A percentile compares a stretch with the other conserved stretches of the same genome.
Evolutionary conservation across 2,888 invertebrate species (phyloP).

Genomic region (Theodoxus fluviatilis): DNA sequence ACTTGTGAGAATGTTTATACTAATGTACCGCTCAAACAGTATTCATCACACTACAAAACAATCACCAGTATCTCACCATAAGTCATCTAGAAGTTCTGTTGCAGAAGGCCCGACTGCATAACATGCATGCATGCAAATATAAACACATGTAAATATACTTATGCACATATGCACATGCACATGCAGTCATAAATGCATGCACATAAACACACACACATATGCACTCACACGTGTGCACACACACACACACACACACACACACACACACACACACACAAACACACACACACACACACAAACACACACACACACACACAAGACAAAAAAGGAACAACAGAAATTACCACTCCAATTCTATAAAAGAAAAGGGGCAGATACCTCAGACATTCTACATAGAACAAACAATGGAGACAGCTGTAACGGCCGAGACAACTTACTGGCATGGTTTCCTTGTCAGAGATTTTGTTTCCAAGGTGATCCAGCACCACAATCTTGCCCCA

Average conservation of each 20-base stretch:
- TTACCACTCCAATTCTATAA: too few species aligned
- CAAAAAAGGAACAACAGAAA: background rate
- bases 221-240: too few species aligned
- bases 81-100: too few species aligned
- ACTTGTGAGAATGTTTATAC: too few species aligned
- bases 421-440: slow-evolving; percentile 64
- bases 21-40: too few species aligned
- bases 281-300: background rate
- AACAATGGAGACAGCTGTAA: background rate
- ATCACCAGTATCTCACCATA: too few species aligned
- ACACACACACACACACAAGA: background rate
- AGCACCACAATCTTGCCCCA: slow-evolving; percentile 89
- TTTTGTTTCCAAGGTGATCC: slow-evolving; percentile 89
- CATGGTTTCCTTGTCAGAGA: slow-evolving; percentile 76
- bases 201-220: background rate
- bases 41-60: too few species aligned
- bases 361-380: too few species aligned
- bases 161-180: background rate
- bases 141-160: background rate
- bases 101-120: too few species aligned
- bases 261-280: background rate
- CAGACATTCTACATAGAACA: too few species aligned
- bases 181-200: background rate
- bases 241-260: background rate
- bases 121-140: background rate